Evolutionary conservation across 2,888 invertebrate species (phyloP).

Genomic region (Diarsia rubi): DNA sequence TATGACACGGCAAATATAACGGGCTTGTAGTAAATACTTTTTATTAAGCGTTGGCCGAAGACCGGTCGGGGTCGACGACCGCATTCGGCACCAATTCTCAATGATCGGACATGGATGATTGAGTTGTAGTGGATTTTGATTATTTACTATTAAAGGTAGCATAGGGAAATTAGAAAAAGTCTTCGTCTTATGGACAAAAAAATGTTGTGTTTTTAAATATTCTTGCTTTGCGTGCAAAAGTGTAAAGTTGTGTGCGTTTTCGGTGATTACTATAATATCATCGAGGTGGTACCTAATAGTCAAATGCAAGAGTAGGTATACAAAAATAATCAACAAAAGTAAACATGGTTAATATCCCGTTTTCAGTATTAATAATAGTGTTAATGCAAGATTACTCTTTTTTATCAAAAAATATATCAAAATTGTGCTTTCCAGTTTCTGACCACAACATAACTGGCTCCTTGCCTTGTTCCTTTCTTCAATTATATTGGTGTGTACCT

Average conservation of each 20-base stretch:
- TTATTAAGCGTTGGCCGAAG: conserved; percentile 63
- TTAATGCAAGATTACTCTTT: not conserved
- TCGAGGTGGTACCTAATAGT: not conserved
- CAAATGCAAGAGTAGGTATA: no score
- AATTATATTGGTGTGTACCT: no score
- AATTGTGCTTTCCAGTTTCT: not conserved
- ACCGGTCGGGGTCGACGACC: conserved; percentile 81
- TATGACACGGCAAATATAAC: conserved; percentile 72
- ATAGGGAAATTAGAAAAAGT: not conserved
- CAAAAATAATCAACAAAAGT: no score
- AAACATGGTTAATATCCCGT: no score
- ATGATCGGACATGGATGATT: conserved; percentile 56
- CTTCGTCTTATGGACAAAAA: not conserved
- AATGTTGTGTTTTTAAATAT: not conserved
- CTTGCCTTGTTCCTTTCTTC: no score
- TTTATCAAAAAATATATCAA: not conserved
- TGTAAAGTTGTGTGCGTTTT: not conserved
- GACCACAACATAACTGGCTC: not conserved
- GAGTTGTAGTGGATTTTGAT: conserved; percentile 49
- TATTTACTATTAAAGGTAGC: conserved; percentile 11
- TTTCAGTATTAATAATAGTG: no score
- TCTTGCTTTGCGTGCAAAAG: not conserved
- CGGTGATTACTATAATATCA: not conserved
- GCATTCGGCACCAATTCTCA: conserved; percentile 75
- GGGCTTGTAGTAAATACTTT: conserved; percentile 70